Base-by-base conservation (phyloP, 2,797 vertebrate species). In the Hephaestus fuliginosus region DNA sequence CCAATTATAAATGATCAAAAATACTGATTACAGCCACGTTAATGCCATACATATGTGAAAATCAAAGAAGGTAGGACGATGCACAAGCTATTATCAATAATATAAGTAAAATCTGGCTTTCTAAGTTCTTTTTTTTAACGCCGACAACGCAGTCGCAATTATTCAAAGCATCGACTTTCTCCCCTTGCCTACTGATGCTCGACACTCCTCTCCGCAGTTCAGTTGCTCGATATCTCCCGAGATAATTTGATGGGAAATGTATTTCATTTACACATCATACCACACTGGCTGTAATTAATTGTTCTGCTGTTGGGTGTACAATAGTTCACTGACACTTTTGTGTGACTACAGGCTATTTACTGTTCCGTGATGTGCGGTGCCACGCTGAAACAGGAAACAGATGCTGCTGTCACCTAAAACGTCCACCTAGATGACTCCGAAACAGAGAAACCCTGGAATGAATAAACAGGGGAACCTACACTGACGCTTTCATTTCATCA, bases 271-370 rank as follows among this genome's bases (percentile, higher is more conserved):
- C 95, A 94, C 95, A 91, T 93, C 90, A 90, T 87, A 94, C 89
- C 90, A 91, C 90, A 90, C 89, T 90, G 88, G 86, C 89, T 92
- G 88, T 94, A 95, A 96, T 96, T 95, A 96, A 96, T 96, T 95
- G 93, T 85, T 88, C 85, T 80, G 91, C 89, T 91, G 91, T 94
- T 93, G 76, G 74, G 82, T 71, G 88, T 83, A 88, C 91, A 84
- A 94, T 93, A 95, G 93, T 95, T 95, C 92, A 93, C 81, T 88
- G 92, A 92, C 87, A 95, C 89, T 87, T 92, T 93, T 95, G 95
- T 95, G 90, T 66, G 83, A 92, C 90, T 83, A 77, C 76, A 49
- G 83, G 86, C 81, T 82, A 30, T 66, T 87, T 83, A 69, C 71
- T 81, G 88, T 92, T 89, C 67, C 56, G 61, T 85, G 87, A 81